Base-by-base conservation (phyloP, 2,888 invertebrate species). In the Brachynemurus nebulosus region DNA sequence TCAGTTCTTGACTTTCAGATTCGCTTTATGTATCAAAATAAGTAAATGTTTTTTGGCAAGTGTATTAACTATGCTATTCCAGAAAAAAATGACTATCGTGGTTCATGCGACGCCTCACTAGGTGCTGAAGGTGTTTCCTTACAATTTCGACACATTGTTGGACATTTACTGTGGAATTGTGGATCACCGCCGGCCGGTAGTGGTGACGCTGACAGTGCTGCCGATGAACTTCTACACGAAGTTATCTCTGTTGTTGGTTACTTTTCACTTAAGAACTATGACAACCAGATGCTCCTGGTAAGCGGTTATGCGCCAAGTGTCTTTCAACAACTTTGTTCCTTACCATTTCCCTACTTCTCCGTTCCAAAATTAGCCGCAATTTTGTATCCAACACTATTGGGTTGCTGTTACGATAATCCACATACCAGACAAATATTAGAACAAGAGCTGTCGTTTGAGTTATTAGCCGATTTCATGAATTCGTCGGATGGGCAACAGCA, bases 311-410 rank as follows among this genome's bases (percentile, higher is more conserved):
- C 78, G 16, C 82, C 83, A 1, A 83, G 84, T 30, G 86, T 84
- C 38, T 73, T 91, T 17, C 88, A 86, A 63, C 88, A 86, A 55
- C 68, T 92, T 36, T 88, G 88, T 65, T 78, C 76, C 0, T 66
- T 91, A 52, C 90, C 92, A 0, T 86, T 90, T 55, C 81, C 82
- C 53, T 91, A 88, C 71, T 84, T 91, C 64, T 83, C 84, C 38
- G 83, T 86, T 45, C 75, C 76, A 20, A 59, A 67, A 2, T 72
- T 89, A 51, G 77, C 80, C 45, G 71, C 70, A 49, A 74, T 80
- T 42, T 71, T 91, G 42, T 77, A 86, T 62, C 89, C 91, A 1
- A 86, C 88, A 1, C 68, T 91, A 35, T 71, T 86, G 45, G 83
- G 85, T 18, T 72, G 76, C 60, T 71, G 81, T 58, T 65, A 72